Conservation (phyloP, 2,797 vertebrate genomes). For the Aotus griseimembra region DNA sequence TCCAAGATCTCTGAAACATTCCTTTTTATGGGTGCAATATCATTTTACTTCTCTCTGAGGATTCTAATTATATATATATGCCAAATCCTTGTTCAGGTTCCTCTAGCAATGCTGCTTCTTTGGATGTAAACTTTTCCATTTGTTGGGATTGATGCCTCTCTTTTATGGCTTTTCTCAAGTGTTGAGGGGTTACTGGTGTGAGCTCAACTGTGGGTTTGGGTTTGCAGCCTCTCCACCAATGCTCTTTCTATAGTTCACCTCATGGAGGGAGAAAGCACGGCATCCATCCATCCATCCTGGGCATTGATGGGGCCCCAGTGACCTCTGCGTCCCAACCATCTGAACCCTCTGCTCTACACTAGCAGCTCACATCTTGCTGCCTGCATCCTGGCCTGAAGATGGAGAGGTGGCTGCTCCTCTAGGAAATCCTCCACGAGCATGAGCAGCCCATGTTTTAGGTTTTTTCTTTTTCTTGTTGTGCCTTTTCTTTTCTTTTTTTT, state of each 20-base stretch:
- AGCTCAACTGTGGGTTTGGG: not conserved
- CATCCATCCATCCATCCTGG: not conserved
- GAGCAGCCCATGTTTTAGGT: too few species aligned
- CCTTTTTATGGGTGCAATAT: constrained; percentile 56
- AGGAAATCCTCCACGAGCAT: not conserved
- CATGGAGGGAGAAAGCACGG: not conserved
- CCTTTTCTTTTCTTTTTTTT: too few species aligned
- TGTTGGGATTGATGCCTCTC: not conserved
- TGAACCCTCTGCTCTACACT: not conserved
- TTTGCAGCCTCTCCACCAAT: not conserved
- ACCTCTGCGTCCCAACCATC: not conserved
- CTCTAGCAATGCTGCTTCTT: constrained; percentile 48
- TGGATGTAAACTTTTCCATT: constrained; percentile 24
- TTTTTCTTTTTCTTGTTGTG: too few species aligned
- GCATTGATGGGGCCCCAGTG: too few species aligned
- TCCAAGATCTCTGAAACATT: constrained; percentile 40
- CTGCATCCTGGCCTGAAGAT: not conserved
- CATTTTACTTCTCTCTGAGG: constrained; percentile 51
- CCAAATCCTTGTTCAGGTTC: constrained; percentile 51
- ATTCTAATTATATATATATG: constrained; percentile 50
- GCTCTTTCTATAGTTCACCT: not conserved
- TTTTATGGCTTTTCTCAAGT: not conserved
- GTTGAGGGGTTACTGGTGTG: not conserved
- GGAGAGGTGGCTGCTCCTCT: not conserved
- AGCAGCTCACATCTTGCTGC: not conserved